A percentile compares a stretch with the other conserved stretches of the same genome.
phyloP scores from a whole-genome alignment of 2,113 vertebrate genomes.

The Eretmochelys imbricata region DNA sequence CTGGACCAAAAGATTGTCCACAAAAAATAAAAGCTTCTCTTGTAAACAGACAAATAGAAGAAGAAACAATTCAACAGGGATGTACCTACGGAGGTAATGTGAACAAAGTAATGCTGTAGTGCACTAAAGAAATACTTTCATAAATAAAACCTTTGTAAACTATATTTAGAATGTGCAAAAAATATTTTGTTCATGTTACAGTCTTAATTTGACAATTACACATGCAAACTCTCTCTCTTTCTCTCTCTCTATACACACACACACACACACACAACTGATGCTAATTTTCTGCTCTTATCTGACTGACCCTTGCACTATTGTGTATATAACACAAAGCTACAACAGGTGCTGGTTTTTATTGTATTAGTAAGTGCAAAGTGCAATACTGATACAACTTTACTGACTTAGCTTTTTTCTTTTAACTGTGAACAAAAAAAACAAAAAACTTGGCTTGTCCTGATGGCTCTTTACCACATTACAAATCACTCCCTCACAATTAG shows the following conservation, averaged over 20 bases:
- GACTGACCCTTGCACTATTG: constrained; percentile 52
- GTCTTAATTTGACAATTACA: constrained; percentile 16
- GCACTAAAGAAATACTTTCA: not conserved
- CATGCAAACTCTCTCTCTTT: not conserved
- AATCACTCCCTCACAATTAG: not conserved
- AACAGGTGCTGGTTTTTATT: constrained; percentile 31
- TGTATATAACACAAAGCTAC: constrained; percentile 63
- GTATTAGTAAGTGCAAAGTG: constrained; percentile 6
- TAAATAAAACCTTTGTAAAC: not conserved
- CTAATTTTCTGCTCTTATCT: constrained; percentile 56
- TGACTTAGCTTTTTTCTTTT: not conserved
- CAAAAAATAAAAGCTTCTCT: not conserved
- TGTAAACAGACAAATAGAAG: fast-evolving
- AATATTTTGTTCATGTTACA: constrained; percentile 15
- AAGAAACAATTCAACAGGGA: not conserved
- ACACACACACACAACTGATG: not conserved
- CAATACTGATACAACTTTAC: not conserved
- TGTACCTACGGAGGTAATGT: not conserved
- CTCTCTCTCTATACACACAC: too few relatives aligned
- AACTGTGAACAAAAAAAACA: not conserved
- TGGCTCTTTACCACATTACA: not conserved
- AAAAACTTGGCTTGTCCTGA: not conserved
- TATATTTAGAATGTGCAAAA: not conserved
- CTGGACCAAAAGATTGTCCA: not conserved
- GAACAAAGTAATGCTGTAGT: not conserved